These are phyloP conservation scores for Apolygus lucorum DNA, from an alignment of 1,140 invertebrate species.

Conservation along the genomic window DNA sequence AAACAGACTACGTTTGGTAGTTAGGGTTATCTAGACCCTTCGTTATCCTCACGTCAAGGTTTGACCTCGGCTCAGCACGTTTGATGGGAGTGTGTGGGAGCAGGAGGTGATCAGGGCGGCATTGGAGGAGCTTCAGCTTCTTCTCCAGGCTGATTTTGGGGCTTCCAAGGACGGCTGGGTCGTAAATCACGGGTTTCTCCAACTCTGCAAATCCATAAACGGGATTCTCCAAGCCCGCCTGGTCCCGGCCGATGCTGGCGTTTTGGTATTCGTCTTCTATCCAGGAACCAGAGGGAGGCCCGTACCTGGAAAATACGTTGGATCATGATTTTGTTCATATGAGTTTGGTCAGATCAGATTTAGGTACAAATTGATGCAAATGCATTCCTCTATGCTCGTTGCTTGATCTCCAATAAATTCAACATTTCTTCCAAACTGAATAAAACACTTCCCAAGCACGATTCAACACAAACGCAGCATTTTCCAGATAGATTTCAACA, in stretches of 20 bases:
- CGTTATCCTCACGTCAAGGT: constrained; percentile 35
- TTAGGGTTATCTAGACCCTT: constrained; percentile 32
- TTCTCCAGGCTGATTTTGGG: constrained; percentile 32
- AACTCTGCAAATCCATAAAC: constrained; percentile 27
- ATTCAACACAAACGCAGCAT: too few relatives aligned
- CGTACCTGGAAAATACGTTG: too few relatives aligned
- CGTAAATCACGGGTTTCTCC: constrained; percentile 26
- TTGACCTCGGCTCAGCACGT: constrained; percentile 61
- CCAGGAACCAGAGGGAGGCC: constrained; percentile 33
- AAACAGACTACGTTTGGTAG: constrained; percentile 35
- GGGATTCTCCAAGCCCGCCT: constrained; percentile 28
- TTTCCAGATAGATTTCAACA: too few relatives aligned
- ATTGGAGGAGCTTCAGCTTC: constrained; percentile 33
- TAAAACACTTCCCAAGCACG: too few relatives aligned
- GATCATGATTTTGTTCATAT: too few relatives aligned
- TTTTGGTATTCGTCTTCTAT: constrained; percentile 31
- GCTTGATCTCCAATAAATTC: too few relatives aligned
- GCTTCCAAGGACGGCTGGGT: constrained; percentile 28
- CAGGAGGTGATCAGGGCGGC: constrained; percentile 33
- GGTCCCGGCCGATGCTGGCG: constrained; percentile 16
- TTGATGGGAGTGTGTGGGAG: constrained; percentile 31
- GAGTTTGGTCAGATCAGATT: too few relatives aligned
- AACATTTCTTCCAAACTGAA: too few relatives aligned
- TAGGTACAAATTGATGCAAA: too few relatives aligned
- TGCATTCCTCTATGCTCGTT: too few relatives aligned